Conservation (phyloP, 2,797 vertebrate species). For the Acipenser oxyrinchus region DNA sequence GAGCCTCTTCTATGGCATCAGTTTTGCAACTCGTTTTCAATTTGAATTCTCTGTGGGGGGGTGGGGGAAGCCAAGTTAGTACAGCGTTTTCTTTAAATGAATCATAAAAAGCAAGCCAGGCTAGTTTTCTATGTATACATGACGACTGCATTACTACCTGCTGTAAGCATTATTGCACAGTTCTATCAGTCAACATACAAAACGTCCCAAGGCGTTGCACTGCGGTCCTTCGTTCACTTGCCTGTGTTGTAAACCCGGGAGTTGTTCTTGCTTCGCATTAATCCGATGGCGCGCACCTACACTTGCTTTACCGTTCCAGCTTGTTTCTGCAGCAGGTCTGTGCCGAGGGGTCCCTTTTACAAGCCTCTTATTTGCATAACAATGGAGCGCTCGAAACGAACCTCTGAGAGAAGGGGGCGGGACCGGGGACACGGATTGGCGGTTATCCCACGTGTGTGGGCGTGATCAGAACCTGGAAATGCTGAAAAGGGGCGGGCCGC, state of each 20-base stretch:
- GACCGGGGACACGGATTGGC: constrained; percentile 58
- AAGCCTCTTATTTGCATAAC: constrained; percentile 86
- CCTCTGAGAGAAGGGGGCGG: constrained; percentile 47
- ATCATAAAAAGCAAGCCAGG: background rate
- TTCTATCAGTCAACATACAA: constrained; percentile 13
- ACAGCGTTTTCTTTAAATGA: background rate
- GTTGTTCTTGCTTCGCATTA: constrained; percentile 42
- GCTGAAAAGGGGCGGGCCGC: constrained; percentile 42
- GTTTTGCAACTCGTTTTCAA: background rate
- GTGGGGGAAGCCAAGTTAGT: constrained; percentile 2
- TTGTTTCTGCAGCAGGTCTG: constrained; percentile 44
- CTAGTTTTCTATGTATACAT: no score
- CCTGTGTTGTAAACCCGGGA: constrained; percentile 45
- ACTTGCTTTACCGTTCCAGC: constrained; percentile 40
- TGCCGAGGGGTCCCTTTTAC: constrained; percentile 68
- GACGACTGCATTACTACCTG: background rate
- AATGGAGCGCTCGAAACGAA: constrained; percentile 61
- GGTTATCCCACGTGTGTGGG: constrained; percentile 39
- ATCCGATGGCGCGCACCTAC: constrained; percentile 44
- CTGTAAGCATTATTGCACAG: constrained; percentile 33
- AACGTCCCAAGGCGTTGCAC: constrained; percentile 12
- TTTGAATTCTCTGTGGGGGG: background rate
- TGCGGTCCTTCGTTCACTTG: constrained; percentile 31
- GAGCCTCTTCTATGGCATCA: background rate
- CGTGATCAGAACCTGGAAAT: constrained; percentile 32